Evolutionary conservation across 2,113 vertebrate genomes (phyloP).

Genomic region (Ictalurus punctatus): DNA sequence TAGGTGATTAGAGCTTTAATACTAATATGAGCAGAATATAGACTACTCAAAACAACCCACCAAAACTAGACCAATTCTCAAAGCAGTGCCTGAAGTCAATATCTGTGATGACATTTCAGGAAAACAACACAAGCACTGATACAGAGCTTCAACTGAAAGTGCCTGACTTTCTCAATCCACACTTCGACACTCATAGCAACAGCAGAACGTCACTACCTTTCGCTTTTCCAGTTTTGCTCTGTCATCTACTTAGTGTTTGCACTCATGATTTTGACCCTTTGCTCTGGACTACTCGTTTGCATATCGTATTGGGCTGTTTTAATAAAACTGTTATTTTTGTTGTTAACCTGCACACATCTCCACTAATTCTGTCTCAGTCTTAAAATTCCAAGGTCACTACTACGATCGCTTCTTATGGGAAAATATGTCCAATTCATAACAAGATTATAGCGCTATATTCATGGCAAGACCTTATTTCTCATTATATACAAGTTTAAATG

Average conservation of each 20-base stretch:
- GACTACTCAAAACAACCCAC: not conserved
- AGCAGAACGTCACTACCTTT: not conserved
- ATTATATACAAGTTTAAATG: not conserved
- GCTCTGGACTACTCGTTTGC: not conserved
- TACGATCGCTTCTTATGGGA: not conserved
- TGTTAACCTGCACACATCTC: not conserved
- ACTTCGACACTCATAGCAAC: not conserved
- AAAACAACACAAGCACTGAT: not conserved
- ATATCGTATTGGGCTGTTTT: not conserved
- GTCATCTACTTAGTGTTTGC: not conserved
- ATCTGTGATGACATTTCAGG: not conserved
- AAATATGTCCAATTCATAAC: not conserved
- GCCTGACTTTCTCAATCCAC: not conserved
- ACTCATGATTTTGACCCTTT: not conserved
- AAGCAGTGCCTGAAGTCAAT: not conserved
- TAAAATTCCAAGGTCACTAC: not conserved
- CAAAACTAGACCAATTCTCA: not conserved
- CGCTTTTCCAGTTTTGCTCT: not conserved
- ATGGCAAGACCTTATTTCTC: not conserved
- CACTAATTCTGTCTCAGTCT: not conserved
- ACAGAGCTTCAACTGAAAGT: not conserved
- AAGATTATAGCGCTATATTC: not conserved
- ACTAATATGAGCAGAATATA: not conserved
- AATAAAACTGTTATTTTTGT: not conserved
- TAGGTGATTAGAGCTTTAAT: not conserved